Base-by-base conservation (phyloP, 1,140 invertebrate genomes). In the Ceratina japonica region DNA sequence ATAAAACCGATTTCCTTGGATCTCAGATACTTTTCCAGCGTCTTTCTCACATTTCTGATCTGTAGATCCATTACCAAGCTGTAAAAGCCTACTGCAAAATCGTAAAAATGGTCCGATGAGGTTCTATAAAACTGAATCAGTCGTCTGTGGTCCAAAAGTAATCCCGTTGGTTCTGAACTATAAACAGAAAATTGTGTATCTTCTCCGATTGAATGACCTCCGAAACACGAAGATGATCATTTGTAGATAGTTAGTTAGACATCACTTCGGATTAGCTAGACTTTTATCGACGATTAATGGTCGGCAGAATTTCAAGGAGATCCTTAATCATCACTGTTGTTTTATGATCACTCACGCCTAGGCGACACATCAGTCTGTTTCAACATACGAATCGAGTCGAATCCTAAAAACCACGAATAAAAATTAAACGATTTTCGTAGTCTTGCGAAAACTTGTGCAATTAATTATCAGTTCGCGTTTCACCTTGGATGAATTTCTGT, bases 231-330 rank as follows among this genome's bases (percentile, higher is more conserved):
- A 27, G 49, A 58, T 8, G 13, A 22, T 22, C 0, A 15, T 18
- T 49, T 24, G 27, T n/a, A 18, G n/a, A 52, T 24, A 68, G 22
- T 58, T 58, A 4, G 59, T n/a, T 31, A 8, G 24, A 54, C 59
- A 24, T 63, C 16, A 63, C 24, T 73, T 16, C 3, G 15, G 59
- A 73, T 73, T 63, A 73, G n/a, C 12, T 0, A 5, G 58, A 71
- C 56, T 24, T 71, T 71, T 71, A 71, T 37, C 0, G 37, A 3
- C 16, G 13, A 15, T 24, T 3, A 10, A 12, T 22, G 3, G 69
- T 49, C 37, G 20, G 0, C 37, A 18, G 44, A 22, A 24, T 51
- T 59, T 37, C 62, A 2, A 37, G 27, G 20, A 1, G 37, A 27
- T 8, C 8, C 44, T 61, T 24, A 72, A 27, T 27, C 13, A 18